Percentiles rank a stretch among this genome's conserved stretches.
These are phyloP conservation scores for Geotrypetes seraphini DNA, from an alignment of 2,797 vertebrate species.

Conservation along the genomic window DNA sequence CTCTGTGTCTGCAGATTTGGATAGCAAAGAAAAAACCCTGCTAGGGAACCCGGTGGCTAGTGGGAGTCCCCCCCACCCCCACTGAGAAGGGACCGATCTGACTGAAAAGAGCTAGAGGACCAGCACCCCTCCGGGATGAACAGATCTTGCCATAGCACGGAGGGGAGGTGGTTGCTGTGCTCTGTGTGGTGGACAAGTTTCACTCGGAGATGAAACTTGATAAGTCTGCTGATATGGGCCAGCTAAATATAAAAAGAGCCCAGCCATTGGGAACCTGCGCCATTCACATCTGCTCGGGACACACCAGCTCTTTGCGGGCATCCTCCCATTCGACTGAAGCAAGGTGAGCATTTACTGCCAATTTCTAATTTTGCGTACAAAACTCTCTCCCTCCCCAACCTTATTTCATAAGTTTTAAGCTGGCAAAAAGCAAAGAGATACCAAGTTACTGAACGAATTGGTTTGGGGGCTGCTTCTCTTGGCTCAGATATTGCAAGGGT, in stretches of 20 bases:
- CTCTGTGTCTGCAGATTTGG: no score
- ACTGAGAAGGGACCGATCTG: slow-evolving; percentile 8
- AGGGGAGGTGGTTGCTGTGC: slow-evolving; percentile 12
- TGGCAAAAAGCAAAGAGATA: no score
- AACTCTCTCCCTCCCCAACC: no score
- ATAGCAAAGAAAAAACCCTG: no score
- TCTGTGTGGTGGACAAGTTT: slow-evolving; percentile 3
- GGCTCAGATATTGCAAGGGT: no score
- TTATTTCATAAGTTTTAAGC: no score
- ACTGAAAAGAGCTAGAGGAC: not conserved
- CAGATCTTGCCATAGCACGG: slow-evolving; percentile 26
- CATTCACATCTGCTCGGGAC: not conserved
- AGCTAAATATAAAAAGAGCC: slow-evolving; percentile 25
- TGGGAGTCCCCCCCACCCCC: slow-evolving; percentile 5
- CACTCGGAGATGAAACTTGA: slow-evolving; percentile 34
- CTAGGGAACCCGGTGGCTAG: not conserved
- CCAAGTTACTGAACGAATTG: no score
- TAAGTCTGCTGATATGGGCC: slow-evolving; percentile 9
- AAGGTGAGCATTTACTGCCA: not conserved
- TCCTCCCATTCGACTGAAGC: no score
- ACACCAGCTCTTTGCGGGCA: not conserved
- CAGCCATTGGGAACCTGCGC: not conserved
- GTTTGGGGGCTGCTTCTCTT: no score
- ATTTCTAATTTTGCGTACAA: no score
- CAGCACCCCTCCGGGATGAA: slow-evolving; percentile 1